Conservation (phyloP, 2,888 invertebrate genomes). For the Aphrophora alni region DNA sequence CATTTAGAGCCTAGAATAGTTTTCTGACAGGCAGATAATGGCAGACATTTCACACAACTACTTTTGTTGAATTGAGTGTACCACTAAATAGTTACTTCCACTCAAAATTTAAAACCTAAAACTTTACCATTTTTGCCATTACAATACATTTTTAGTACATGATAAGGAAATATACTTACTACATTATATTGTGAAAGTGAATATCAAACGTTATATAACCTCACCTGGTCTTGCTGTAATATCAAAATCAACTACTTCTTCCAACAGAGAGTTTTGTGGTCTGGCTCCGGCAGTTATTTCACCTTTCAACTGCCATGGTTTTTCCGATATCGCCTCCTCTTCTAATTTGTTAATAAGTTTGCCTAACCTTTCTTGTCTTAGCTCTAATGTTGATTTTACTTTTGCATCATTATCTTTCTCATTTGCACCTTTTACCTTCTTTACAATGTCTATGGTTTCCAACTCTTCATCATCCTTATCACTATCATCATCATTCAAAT, state of each 20-base stretch:
- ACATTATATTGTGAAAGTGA: no score
- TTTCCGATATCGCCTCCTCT: conserved; percentile 76
- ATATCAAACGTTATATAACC: not conserved
- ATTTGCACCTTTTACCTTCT: not conserved
- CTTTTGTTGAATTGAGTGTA: no score
- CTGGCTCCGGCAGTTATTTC: conserved; percentile 80
- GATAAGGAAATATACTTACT: no score
- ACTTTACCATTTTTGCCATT: no score
- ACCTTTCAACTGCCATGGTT: conserved; percentile 93
- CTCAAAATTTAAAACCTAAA: no score
- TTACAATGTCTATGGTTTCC: not conserved
- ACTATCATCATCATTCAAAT: conserved; percentile 31
- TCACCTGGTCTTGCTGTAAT: conserved; percentile 73
- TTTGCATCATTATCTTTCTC: conserved; percentile 32
- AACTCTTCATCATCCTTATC: conserved; percentile 24
- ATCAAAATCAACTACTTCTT: conserved; percentile 92
- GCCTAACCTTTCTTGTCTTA: conserved; percentile 73
- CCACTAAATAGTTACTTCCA: no score
- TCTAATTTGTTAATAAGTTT: conserved; percentile 74
- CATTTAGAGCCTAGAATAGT: no score
- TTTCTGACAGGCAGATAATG: no score
- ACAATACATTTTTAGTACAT: no score
- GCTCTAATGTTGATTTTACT: conserved; percentile 72
- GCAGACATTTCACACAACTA: no score
- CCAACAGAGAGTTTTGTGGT: conserved; percentile 91